Conservation (phyloP, 2,113 vertebrate species). For the Thermophis baileyi region DNA sequence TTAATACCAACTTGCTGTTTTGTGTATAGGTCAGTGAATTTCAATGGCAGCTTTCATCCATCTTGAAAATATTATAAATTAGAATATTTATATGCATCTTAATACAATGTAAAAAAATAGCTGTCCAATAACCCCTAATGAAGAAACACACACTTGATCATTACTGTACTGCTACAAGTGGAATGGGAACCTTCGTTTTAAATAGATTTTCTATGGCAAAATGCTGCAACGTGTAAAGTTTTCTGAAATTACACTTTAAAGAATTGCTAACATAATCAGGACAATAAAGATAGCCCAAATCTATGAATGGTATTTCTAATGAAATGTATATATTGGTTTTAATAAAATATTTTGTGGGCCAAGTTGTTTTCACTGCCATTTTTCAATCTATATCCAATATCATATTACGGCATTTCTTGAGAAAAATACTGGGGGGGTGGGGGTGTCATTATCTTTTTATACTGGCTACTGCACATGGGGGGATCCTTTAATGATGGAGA, state of each 20-base stretch:
- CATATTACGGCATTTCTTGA: neutral
- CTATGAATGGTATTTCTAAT: neutral
- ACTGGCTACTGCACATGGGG: neutral
- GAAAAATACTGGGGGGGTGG: neutral
- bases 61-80: neutral
- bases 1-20: slow-evolving; percentile 1
- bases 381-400: neutral
- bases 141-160: neutral
- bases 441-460: neutral
- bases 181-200: neutral
- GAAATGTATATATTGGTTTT: neutral
- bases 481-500: neutral
- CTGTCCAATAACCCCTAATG: neutral
- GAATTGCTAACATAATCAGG: neutral
- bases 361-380: neutral
- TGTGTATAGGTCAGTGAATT: neutral
- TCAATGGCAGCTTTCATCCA: neutral
- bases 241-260: neutral
- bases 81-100: slow-evolving; percentile 1
- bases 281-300: neutral
- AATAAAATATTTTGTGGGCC: neutral
- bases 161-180: neutral
- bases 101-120: neutral
- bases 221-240: neutral
- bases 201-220: neutral